Evolutionary conservation across 2,888 invertebrate species (phyloP).

Genomic region (Mythimna impura): DNA sequence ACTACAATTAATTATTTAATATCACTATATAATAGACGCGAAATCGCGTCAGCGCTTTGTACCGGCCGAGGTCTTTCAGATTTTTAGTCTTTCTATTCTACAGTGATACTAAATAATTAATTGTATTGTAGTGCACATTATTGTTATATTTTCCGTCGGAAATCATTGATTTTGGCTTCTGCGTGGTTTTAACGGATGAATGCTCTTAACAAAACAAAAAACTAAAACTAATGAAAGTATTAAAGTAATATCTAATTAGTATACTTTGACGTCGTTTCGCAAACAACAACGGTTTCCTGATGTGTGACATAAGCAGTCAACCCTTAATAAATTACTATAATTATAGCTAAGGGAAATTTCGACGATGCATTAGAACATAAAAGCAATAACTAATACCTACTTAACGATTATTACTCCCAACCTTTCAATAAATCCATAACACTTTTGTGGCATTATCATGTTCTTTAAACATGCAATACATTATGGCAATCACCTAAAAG

Average conservation of each 20-base stretch:
- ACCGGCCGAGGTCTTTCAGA: too few relatives aligned
- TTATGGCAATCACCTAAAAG: constrained; percentile 1
- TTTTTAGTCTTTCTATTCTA: too few relatives aligned
- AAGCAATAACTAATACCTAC: constrained; percentile 9
- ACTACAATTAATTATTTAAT: too few relatives aligned
- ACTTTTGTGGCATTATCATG: constrained; percentile 3
- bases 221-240: neutral
- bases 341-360: constrained; percentile 37
- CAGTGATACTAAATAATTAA: too few relatives aligned
- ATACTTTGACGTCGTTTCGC: neutral
- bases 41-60: too few relatives aligned
- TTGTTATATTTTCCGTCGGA: too few relatives aligned
- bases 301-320: neutral
- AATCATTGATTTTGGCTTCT: too few relatives aligned
- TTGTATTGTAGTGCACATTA: too few relatives aligned
- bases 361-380: constrained; percentile 12
- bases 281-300: neutral
- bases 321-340: constrained; percentile 11
- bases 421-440: constrained; percentile 35
- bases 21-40: too few relatives aligned
- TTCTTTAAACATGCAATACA: constrained; percentile 29
- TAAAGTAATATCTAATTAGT: neutral
- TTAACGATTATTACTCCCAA: constrained; percentile 29
- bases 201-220: too few relatives aligned
- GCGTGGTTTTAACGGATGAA: too few relatives aligned